Conservation (phyloP, 2,113 vertebrate genomes). For the Eurypyga helias region DNA sequence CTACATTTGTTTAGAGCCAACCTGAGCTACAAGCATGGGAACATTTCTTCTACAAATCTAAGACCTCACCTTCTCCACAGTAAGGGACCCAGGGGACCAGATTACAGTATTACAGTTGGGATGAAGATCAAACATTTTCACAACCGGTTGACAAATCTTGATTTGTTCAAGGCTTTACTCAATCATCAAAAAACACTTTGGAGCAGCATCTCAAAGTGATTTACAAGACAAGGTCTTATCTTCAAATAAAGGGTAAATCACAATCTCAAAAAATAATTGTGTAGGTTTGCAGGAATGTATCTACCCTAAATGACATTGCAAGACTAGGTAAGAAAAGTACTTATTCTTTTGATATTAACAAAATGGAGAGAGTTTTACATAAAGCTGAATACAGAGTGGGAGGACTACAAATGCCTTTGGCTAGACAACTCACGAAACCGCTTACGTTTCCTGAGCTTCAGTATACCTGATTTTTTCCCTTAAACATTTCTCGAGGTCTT, state of each 20-base stretch:
- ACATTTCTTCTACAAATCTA: background rate
- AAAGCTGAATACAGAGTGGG: background rate
- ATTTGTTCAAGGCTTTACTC: background rate
- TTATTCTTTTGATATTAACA: background rate
- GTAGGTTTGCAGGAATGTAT: background rate
- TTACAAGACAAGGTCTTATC: background rate
- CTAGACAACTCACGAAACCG: background rate
- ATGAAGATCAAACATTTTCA: background rate
- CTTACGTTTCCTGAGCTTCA: background rate
- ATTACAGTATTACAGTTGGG: background rate
- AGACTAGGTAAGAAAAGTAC: background rate
- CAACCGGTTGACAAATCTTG: background rate
- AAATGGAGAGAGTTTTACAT: background rate
- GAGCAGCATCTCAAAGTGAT: background rate
- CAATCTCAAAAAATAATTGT: background rate
- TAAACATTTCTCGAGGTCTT: background rate
- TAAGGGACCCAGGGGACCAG: background rate
- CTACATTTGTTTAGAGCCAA: background rate
- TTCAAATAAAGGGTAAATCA: background rate
- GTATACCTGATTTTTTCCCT: background rate
- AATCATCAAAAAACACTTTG: background rate
- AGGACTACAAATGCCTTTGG: background rate
- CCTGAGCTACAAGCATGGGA: background rate
- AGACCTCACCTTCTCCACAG: background rate
- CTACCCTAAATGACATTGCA: background rate